Evolutionary conservation across 2,888 invertebrate species (phyloP).

Genomic region (Cephus sareptanus): DNA sequence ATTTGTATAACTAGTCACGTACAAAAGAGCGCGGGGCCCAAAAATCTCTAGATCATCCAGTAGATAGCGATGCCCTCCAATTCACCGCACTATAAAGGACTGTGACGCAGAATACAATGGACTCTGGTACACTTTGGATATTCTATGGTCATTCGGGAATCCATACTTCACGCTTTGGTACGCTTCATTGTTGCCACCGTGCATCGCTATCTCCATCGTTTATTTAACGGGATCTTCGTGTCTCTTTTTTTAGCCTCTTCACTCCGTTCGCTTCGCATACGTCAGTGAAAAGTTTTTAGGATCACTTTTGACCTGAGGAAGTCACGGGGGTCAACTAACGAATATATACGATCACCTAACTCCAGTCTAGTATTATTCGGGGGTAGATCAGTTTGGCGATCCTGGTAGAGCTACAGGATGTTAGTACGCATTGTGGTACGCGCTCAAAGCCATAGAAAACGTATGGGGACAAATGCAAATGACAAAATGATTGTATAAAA

Average conservation of each 20-base stretch:
- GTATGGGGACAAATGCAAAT: background rate
- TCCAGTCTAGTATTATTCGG: background rate
- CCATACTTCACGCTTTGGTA: background rate
- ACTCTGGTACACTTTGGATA: constrained; percentile 1
- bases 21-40: constrained; percentile 10
- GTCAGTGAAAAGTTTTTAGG: background rate
- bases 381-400: background rate
- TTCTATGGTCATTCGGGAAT: background rate
- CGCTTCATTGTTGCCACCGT: background rate
- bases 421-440: background rate
- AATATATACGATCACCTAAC: background rate
- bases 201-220: background rate
- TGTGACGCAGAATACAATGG: constrained; percentile 16
- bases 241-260: background rate
- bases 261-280: background rate
- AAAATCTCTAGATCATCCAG: background rate
- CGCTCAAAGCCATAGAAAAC: background rate
- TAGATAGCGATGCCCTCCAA: background rate
- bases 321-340: background rate
- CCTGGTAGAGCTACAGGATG: background rate
- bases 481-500: background rate
- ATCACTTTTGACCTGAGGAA: too few species aligned
- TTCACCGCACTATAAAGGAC: constrained; percentile 5
- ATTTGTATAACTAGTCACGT: constrained; percentile 37
- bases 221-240: background rate